Percentiles rank a stretch among this genome's conserved stretches.
These are phyloP conservation scores for Diabrotica virgifera DNA, from an alignment of 1,140 invertebrate species.

Conservation along the genomic window DNA sequence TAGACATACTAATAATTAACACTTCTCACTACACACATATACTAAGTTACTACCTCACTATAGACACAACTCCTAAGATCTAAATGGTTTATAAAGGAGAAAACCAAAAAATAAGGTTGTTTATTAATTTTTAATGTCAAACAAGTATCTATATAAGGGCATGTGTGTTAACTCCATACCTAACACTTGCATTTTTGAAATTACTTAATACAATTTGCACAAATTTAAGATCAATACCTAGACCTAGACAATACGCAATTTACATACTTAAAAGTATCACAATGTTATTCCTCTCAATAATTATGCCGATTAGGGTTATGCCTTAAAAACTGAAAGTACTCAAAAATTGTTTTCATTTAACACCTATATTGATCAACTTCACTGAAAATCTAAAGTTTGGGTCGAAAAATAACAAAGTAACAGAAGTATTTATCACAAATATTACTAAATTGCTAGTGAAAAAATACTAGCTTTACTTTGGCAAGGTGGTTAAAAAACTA, in stretches of 20 bases:
- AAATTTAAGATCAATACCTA: neutral
- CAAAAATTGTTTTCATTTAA: no score
- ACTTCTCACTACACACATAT: no score
- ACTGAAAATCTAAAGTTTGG: no score
- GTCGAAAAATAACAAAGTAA: neutral
- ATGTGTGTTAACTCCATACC: neutral
- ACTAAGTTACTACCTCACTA: no score
- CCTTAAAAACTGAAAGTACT: neutral
- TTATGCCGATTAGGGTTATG: neutral
- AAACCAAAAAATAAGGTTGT: conserved; percentile 1
- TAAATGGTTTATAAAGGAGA: neutral
- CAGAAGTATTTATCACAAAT: neutral
- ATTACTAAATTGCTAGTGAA: neutral
- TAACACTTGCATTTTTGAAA: neutral
- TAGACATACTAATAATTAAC: neutral
- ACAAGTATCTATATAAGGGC: neutral
- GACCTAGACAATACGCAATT: neutral
- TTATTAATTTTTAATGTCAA: conserved; percentile 3
- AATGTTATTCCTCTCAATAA: neutral
- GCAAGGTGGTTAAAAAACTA: conserved; percentile 5
- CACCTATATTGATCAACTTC: no score
- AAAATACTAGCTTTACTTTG: neutral
- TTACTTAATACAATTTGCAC: neutral
- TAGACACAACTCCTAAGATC: no score
- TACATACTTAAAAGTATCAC: neutral